Evolutionary conservation across 2,113 vertebrate genomes (phyloP).

Genomic region (Scartelaos histophorus): DNA sequence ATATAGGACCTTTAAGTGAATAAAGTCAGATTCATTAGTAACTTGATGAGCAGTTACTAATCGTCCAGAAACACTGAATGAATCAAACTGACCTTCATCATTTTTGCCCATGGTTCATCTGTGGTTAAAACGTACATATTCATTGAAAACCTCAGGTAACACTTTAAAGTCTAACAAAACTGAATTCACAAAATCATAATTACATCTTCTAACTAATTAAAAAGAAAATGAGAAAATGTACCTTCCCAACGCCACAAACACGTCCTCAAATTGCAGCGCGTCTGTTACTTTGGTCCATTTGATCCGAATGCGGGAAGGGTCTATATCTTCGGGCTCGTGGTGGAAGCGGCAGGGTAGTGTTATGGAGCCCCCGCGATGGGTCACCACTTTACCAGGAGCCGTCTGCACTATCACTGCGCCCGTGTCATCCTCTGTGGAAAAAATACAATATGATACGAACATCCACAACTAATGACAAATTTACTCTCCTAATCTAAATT

Average conservation of each 20-base stretch:
- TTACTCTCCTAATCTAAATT: slow-evolving; percentile 6
- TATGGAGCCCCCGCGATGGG: slow-evolving; percentile 91
- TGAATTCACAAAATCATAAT: not conserved
- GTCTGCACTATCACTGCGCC: slow-evolving; percentile 93
- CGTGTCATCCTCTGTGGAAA: slow-evolving; percentile 83
- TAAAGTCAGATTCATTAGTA: too few species aligned
- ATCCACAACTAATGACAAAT: not conserved
- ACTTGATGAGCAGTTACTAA: too few species aligned
- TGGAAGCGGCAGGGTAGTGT: slow-evolving; percentile 93
- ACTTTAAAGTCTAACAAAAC: not conserved
- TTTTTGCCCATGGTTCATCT: too few species aligned
- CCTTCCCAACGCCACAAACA: slow-evolving; percentile 90
- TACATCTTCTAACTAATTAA: not conserved
- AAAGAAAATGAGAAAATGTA: slow-evolving; percentile 23
- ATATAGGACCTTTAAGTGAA: too few species aligned
- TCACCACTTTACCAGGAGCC: slow-evolving; percentile 90
- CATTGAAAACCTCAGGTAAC: too few species aligned
- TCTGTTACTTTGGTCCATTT: slow-evolving; percentile 95
- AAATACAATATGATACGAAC: not conserved
- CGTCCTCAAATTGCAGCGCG: slow-evolving; percentile 84
- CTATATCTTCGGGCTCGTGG: slow-evolving; percentile 81
- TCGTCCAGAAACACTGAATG: too few species aligned
- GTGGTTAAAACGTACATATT: too few species aligned
- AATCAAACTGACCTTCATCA: too few species aligned
- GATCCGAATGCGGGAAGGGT: slow-evolving; percentile 84